Evolutionary conservation across 1,140 invertebrate species (phyloP).

Genomic region (Brachionus asplanchnoidis): DNA sequence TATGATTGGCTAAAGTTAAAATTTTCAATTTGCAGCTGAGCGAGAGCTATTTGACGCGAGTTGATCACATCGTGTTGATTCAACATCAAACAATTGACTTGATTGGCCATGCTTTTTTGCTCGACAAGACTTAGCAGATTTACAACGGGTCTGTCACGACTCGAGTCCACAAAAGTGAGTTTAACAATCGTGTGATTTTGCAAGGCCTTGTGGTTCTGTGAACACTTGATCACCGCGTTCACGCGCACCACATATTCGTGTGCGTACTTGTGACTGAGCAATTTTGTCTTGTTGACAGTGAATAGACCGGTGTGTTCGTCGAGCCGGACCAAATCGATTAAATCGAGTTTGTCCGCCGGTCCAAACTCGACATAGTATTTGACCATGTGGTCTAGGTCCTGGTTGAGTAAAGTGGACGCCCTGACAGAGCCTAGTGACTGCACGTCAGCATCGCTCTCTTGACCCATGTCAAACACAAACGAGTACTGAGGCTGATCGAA

Average conservation of each 20-base stretch:
- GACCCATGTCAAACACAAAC: not conserved
- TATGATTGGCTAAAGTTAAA: not conserved
- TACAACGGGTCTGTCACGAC: not conserved
- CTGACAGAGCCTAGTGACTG: not conserved
- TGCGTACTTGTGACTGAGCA: not conserved
- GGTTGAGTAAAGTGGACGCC: not conserved
- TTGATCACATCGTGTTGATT: not conserved
- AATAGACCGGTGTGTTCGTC: not conserved
- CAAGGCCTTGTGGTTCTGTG: not conserved
- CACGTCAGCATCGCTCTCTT: not conserved
- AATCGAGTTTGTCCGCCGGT: not conserved
- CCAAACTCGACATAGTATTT: not conserved
- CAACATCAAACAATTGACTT: not conserved
- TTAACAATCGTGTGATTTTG: not conserved
- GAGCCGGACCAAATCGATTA: not conserved
- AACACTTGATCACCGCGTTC: not conserved
- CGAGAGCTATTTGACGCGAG: not conserved
- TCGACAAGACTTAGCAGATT: not conserved
- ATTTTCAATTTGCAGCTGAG: constrained; percentile 14
- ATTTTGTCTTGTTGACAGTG: not conserved
- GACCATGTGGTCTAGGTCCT: not conserved
- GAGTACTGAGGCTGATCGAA: not conserved
- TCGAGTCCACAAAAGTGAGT: not conserved
- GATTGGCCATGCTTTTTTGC: not conserved
- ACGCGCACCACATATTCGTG: not conserved